phyloP scores from a whole-genome alignment of 2,797 vertebrate species.

The Hypotaenidia okinawae region DNA sequence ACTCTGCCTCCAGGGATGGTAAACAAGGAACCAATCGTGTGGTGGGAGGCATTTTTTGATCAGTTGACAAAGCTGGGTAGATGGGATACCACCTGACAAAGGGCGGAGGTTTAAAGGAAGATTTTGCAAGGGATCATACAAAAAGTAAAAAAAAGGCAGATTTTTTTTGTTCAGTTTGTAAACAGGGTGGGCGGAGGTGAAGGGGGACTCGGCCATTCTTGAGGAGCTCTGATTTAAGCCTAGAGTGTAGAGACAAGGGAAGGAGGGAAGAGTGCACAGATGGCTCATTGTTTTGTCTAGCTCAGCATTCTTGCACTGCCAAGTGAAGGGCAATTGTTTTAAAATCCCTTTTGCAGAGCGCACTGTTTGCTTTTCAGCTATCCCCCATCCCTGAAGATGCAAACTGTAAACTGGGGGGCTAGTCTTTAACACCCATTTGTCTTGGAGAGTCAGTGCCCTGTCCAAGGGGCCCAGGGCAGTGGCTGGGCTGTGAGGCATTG shows the following conservation, averaged over 20 bases:
- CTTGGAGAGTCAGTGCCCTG: neutral
- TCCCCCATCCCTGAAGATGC: neutral
- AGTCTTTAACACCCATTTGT: neutral
- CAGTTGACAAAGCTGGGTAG: slow-evolving; percentile 56
- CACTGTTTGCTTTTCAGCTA: slow-evolving; percentile 42
- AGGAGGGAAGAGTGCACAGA: slow-evolving; percentile 56
- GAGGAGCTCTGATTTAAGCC: slow-evolving; percentile 55
- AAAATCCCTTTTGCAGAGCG: slow-evolving; percentile 55
- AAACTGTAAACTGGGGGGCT: slow-evolving; percentile 4
- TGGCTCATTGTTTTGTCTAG: slow-evolving; percentile 64
- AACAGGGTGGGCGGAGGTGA: slow-evolving; percentile 48
- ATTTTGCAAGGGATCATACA: slow-evolving; percentile 23
- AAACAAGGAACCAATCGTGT: slow-evolving; percentile 36
- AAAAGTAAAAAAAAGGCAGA: neutral
- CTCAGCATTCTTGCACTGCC: slow-evolving; percentile 12
- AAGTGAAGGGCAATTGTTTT: slow-evolving; percentile 54
- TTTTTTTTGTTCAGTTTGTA: neutral
- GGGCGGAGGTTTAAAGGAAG: slow-evolving; percentile 40
- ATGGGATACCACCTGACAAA: slow-evolving; percentile 64
- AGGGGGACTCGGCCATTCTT: neutral
- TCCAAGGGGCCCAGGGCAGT: neutral
- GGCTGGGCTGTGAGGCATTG: neutral
- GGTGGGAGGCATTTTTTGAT: slow-evolving; percentile 58
- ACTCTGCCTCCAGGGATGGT: slow-evolving; percentile 44
- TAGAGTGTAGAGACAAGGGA: slow-evolving; percentile 11